Conservation (phyloP, 37 sponge, comb jelly and placozoan genomes). For the Oopsacas minuta region DNA sequence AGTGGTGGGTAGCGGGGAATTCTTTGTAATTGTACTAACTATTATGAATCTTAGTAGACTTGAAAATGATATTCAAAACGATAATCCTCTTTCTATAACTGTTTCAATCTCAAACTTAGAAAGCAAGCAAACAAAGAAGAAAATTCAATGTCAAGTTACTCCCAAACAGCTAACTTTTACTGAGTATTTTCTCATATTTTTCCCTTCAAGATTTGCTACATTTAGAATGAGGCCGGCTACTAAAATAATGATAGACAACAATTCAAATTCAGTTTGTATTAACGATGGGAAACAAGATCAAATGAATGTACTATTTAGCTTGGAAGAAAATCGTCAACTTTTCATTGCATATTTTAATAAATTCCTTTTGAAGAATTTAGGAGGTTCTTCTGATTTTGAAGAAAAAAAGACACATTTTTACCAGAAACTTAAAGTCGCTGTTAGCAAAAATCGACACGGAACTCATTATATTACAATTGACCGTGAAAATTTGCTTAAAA, state of each 20-base stretch:
- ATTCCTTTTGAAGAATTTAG: not conserved
- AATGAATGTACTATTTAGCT: not conserved
- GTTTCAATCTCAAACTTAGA: not conserved
- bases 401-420: constrained; percentile 7
- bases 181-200: not conserved
- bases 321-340: not conserved
- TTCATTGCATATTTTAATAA: constrained; percentile 18
- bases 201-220: not conserved
- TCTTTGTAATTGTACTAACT: not conserved
- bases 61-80: not conserved
- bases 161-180: constrained; percentile 2
- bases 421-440: not conserved
- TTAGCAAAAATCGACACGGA: not conserved
- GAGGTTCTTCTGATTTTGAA: not conserved
- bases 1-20: not conserved
- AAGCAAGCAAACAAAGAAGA: not conserved
- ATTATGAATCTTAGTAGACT: not conserved
- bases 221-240: not conserved
- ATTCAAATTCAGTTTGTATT: not conserved
- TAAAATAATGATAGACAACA: not conserved
- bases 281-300: not conserved
- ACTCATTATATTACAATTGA: not conserved
- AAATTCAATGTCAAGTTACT: not conserved
- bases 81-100: not conserved
- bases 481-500: not conserved